A percentile compares a stretch with the other conserved stretches of the same genome.
These are phyloP conservation scores for Sipha maydis DNA, from an alignment of 2,888 invertebrate species.

Conservation along the genomic window DNA sequence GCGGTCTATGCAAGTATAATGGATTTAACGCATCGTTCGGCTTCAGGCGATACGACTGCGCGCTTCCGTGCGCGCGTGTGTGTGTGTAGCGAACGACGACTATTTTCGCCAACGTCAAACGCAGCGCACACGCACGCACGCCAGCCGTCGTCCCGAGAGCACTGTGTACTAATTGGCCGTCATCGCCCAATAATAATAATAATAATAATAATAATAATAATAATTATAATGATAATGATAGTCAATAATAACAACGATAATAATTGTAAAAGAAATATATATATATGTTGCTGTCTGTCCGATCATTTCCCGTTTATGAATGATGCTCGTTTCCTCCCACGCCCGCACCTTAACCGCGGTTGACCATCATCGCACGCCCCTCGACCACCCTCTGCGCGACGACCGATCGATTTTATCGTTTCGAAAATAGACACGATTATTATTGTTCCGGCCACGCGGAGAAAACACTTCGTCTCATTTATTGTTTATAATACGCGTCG, in stretches of 20 bases:
- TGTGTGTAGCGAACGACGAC: neutral
- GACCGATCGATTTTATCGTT: neutral
- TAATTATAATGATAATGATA: no score
- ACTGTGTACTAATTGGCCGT: slow-evolving; percentile 20
- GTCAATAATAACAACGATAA: no score
- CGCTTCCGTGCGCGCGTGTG: neutral
- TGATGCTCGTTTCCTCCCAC: neutral
- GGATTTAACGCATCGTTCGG: slow-evolving; percentile 45
- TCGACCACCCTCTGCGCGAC: neutral
- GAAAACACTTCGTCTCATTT: no score
- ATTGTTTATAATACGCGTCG: no score
- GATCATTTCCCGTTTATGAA: slow-evolving; percentile 8
- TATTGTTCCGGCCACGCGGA: neutral
- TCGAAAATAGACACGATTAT: neutral
- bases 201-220: no score
- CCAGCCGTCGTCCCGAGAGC: neutral
- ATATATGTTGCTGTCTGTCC: neutral
- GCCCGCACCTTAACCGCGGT: neutral
- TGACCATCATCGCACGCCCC: neutral
- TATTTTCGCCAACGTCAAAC: slow-evolving; percentile 25
- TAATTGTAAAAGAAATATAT: no score
- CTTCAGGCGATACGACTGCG: neutral
- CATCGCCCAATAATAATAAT: neutral
- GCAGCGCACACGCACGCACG: neutral
- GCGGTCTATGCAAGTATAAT: neutral